A percentile compares a stretch with the other conserved stretches of the same genome.
Evolutionary conservation across 2,113 vertebrate species (phyloP).

Genomic region (western clawed frog (Xenopus tropicalis)): UCB_Xtro_10.0 CM004446.2:144883001-144883500

Average conservation of each 20-base stretch:
- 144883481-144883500: no score
- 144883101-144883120: no score
- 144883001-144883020: no score
- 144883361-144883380: slow-evolving; percentile 2
- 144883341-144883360: slow-evolving; percentile 19
- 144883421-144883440: background rate
- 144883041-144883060: no score
- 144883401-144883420: slow-evolving; percentile 22
- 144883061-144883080: no score
- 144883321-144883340: slow-evolving; percentile 4
- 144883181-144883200: no score
- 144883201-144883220: slow-evolving; percentile 1
- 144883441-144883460: background rate
- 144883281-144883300: slow-evolving; percentile 21
- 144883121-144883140: no score
- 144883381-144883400: slow-evolving; percentile 33
- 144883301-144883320: slow-evolving; percentile 21
- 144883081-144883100: no score
- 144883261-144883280: slow-evolving; percentile 19
- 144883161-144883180: no score
- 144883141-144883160: no score
- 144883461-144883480: background rate
- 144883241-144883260: background rate
- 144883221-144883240: slow-evolving; percentile 8
- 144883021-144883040: no score